Percentiles rank a stretch among this genome's conserved stretches.
phyloP scores from a whole-genome alignment of 2,797 vertebrate species.

The Poecilia velifera region DNA sequence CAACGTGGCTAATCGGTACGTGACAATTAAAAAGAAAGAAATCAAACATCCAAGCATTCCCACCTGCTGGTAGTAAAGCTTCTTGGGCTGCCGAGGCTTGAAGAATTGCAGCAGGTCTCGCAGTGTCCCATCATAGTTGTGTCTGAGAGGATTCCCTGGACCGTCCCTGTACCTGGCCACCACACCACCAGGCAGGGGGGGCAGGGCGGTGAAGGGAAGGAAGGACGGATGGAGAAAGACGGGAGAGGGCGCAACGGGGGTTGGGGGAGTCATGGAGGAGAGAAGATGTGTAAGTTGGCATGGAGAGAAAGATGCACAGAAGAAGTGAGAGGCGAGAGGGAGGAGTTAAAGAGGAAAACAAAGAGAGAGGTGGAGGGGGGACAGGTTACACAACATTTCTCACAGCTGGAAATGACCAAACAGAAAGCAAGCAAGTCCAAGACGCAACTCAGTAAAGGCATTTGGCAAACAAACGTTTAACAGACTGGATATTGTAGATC shows the following conservation, averaged over 20 bases:
- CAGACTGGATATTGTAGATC: not conserved
- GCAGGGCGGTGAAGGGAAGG: constrained; percentile 53
- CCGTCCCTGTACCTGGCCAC: constrained; percentile 96
- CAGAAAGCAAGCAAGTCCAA: constrained; percentile 1
- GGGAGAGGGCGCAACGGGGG: not conserved
- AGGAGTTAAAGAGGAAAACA: constrained; percentile 70
- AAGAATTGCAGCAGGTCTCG: constrained; percentile 99
- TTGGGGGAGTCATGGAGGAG: constrained; percentile 4
- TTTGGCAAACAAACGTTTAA: not conserved
- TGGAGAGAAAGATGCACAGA: constrained; percentile 30
- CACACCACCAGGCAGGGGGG: constrained; percentile 80
- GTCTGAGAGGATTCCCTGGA: constrained; percentile 99
- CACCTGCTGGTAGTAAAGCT: constrained; percentile 99
- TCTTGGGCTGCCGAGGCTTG: constrained; percentile 98
- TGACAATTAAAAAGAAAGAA: not conserved
- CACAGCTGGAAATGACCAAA: constrained; percentile 40
- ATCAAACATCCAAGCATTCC: not conserved
- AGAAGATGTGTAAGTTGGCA: constrained; percentile 9
- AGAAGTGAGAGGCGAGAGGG: constrained; percentile 43
- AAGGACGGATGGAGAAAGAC: constrained; percentile 23
- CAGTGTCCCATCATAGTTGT: constrained; percentile 99
- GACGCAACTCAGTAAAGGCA: not conserved
- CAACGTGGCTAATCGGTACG: not conserved
- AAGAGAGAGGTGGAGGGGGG: constrained; percentile 76
- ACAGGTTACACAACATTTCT: constrained; percentile 79